A percentile compares a stretch with the other conserved stretches of the same genome.
These are phyloP conservation scores for Archips xylosteana DNA, from an alignment of 2,888 invertebrate species.

Conservation along the genomic window DNA sequence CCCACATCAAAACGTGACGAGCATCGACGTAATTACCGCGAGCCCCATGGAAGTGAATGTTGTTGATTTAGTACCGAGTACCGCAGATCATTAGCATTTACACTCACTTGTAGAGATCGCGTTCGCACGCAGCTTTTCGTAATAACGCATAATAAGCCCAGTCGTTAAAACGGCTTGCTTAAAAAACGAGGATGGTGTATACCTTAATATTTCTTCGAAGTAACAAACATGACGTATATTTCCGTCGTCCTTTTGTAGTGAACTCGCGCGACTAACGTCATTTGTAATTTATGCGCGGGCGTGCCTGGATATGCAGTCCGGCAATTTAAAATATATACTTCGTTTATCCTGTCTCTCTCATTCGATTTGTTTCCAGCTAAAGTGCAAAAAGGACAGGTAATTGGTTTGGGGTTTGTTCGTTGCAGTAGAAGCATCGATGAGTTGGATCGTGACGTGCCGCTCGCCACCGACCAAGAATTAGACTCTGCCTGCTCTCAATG, in stretches of 20 bases:
- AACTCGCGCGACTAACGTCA: conserved; percentile 24
- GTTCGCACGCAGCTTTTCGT: not conserved
- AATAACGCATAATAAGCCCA: not conserved
- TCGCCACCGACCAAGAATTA: conserved; percentile 36
- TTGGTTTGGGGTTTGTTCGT: not conserved
- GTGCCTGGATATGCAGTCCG: conserved; percentile 16
- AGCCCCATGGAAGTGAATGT: conserved; percentile 4
- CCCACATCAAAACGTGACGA: conserved; percentile 30
- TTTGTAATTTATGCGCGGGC: conserved; percentile 37
- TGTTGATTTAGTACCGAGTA: conserved; percentile 32
- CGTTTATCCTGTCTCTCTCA: not conserved
- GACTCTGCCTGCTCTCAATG: conserved; percentile 26
- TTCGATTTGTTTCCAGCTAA: not conserved
- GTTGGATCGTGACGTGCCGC: conserved; percentile 38
- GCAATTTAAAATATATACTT: not conserved
- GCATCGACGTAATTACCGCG: conserved; percentile 30
- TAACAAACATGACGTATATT: conserved; percentile 6
- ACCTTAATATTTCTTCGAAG: conserved; percentile 16
- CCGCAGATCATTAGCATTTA: conserved; percentile 22
- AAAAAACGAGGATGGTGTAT: not conserved
- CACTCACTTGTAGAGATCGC: conserved; percentile 10
- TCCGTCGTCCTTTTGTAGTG: conserved; percentile 21
- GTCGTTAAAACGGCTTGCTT: not conserved
- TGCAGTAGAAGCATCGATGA: conserved; percentile 12
- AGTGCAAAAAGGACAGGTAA: conserved; percentile 1